Evolutionary conservation across 2,888 invertebrate species (phyloP).

Genomic region (Lymantria monacha): DNA sequence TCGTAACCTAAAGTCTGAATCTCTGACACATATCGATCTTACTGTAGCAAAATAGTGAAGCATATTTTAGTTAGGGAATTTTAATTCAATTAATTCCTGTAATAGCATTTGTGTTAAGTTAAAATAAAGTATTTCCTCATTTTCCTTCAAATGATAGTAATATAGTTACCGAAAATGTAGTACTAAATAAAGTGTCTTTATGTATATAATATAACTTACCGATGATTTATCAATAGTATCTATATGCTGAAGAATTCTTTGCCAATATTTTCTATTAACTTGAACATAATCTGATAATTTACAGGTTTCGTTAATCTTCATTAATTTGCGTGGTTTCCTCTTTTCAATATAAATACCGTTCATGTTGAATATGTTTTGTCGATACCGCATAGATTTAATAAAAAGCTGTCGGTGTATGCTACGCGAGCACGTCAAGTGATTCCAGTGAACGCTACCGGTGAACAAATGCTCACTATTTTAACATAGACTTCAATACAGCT

Average conservation of each 20-base stretch:
- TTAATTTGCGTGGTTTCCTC: slow-evolving; percentile 50
- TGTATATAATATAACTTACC: slow-evolving; percentile 35
- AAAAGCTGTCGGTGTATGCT: slow-evolving; percentile 18
- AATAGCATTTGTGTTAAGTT: too few species aligned
- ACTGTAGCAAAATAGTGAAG: too few species aligned
- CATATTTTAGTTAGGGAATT: too few species aligned
- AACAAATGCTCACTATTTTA: slow-evolving; percentile 24
- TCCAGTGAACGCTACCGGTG: slow-evolving; percentile 12
- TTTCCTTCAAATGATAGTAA: too few species aligned
- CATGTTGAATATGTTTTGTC: slow-evolving; percentile 15
- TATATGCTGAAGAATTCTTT: slow-evolving; percentile 48
- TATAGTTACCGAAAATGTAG: too few species aligned
- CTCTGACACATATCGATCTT: too few species aligned
- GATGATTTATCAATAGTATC: slow-evolving; percentile 32
- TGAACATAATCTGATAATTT: slow-evolving; percentile 52
- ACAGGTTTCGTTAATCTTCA: slow-evolving; percentile 54
- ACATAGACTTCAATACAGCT: slow-evolving; percentile 11
- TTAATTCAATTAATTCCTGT: too few species aligned
- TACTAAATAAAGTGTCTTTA: too few species aligned
- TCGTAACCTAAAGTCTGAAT: too few species aligned
- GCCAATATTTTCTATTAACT: slow-evolving; percentile 64
- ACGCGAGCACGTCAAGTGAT: slow-evolving; percentile 17
- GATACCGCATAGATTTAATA: slow-evolving; percentile 38
- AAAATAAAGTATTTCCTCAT: too few species aligned
- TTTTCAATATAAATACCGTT: slow-evolving; percentile 22